phyloP scores from a whole-genome alignment of 2,113 vertebrate species.

The Leptosomus discolor region DNA sequence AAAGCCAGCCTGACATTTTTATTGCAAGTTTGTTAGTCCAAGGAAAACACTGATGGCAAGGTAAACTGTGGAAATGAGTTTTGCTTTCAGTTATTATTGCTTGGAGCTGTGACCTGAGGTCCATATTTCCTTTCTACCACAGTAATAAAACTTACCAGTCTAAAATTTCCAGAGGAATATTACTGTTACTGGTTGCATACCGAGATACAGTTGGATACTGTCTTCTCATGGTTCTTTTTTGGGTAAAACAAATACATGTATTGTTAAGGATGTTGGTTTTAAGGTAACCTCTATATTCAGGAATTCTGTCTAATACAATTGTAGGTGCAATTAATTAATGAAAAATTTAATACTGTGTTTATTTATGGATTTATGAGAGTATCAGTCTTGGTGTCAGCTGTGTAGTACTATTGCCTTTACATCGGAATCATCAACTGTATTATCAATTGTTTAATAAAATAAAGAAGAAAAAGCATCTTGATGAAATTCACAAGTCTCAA shows the following conservation, averaged over 20 bases:
- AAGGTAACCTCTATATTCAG: neutral
- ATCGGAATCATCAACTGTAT: neutral
- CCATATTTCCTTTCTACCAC: neutral
- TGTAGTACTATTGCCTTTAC: neutral
- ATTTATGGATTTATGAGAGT: neutral
- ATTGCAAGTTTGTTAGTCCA: neutral
- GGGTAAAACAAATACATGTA: neutral
- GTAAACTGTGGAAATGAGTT: neutral
- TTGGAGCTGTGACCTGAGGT: neutral
- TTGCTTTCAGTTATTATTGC: neutral
- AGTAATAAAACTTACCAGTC: neutral
- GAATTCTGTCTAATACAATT: neutral
- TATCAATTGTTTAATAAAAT: neutral
- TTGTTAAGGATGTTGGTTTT: neutral
- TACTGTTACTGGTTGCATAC: neutral
- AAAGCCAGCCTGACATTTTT: neutral
- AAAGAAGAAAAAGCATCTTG: neutral
- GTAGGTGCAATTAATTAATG: neutral
- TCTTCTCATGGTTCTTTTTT: neutral
- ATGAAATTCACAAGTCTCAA: neutral
- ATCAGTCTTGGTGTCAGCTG: neutral
- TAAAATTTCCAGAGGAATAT: neutral
- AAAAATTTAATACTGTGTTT: neutral
- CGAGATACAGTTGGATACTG: neutral
- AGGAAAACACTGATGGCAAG: neutral